These are phyloP conservation scores for Mesitornis unicolor DNA, from an alignment of 2,113 vertebrate genomes.

Conservation along the genomic window DNA sequence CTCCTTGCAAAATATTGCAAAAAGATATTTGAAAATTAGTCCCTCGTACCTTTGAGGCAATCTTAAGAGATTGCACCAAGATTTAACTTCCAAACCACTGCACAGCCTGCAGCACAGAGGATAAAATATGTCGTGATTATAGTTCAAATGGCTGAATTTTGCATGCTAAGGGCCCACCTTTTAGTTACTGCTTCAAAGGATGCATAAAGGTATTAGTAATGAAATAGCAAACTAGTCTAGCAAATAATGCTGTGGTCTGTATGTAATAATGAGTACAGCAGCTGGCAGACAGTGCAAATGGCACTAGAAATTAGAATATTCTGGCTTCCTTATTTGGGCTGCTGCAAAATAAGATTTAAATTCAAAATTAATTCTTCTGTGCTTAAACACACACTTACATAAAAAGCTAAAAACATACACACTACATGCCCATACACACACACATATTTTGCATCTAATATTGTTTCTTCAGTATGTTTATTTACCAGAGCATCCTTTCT, in stretches of 20 bases:
- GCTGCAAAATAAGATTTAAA: not conserved
- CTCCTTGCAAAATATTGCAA: not conserved
- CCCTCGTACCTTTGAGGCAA: not conserved
- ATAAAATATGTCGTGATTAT: not conserved
- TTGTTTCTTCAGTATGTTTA: not conserved
- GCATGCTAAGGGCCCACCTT: not conserved
- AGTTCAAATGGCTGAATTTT: not conserved
- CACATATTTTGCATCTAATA: conserved; percentile 15
- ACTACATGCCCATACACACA: not conserved
- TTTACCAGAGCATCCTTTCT: not conserved
- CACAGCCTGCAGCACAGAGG: not conserved
- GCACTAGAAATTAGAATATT: conserved; percentile 39
- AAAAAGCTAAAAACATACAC: not conserved
- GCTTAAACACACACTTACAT: not conserved
- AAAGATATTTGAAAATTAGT: not conserved
- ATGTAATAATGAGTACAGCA: conserved; percentile 20
- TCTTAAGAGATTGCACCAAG: not conserved
- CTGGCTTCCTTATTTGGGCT: not conserved
- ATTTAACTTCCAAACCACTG: not conserved
- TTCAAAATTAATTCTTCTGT: not conserved
- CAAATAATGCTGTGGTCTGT: conserved; percentile 27
- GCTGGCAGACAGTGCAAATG: conserved; percentile 39
- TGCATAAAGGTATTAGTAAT: not conserved
- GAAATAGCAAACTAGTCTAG: conserved; percentile 15
- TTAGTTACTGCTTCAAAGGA: not conserved